Percentiles rank a stretch among this genome's conserved stretches.
These are phyloP conservation scores for Oncorhynchus nerka DNA, from an alignment of 2,113 vertebrate genomes.

Conservation along the genomic window DNA sequence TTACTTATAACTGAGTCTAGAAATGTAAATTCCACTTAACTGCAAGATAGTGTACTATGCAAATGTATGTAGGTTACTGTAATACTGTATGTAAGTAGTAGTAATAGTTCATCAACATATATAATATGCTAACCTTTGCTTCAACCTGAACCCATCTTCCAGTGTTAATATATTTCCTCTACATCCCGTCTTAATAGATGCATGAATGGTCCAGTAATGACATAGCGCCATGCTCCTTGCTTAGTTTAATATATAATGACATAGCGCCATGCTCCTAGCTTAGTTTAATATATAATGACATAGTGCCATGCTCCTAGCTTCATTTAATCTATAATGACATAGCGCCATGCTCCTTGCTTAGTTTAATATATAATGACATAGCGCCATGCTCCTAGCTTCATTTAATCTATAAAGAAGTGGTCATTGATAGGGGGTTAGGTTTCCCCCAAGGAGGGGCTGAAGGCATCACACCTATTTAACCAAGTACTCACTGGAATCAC, in stretches of 20 bases:
- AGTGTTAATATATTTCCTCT: no score
- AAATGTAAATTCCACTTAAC: no score
- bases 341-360: no score
- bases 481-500: not conserved
- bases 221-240: no score
- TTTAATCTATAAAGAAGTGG: constrained; percentile 40
- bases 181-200: constrained; percentile 19
- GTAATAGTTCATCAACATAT: no score
- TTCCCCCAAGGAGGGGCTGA: constrained; percentile 23
- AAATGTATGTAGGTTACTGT: no score
- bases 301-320: not conserved
- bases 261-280: not conserved
- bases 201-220: constrained; percentile 16
- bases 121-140: not conserved
- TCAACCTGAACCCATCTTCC: not conserved
- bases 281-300: constrained; percentile 21
- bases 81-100: no score
- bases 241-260: constrained; percentile 19
- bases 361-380: constrained; percentile 23
- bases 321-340: constrained; percentile 28
- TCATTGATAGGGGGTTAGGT: constrained; percentile 14
- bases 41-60: no score
- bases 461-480: constrained; percentile 32
- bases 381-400: not conserved
- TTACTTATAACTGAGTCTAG: no score